A percentile compares a stretch with the other conserved stretches of the same genome.
phyloP scores from a whole-genome alignment of 2,888 invertebrate genomes.

The Stenodema calcarata region DNA sequence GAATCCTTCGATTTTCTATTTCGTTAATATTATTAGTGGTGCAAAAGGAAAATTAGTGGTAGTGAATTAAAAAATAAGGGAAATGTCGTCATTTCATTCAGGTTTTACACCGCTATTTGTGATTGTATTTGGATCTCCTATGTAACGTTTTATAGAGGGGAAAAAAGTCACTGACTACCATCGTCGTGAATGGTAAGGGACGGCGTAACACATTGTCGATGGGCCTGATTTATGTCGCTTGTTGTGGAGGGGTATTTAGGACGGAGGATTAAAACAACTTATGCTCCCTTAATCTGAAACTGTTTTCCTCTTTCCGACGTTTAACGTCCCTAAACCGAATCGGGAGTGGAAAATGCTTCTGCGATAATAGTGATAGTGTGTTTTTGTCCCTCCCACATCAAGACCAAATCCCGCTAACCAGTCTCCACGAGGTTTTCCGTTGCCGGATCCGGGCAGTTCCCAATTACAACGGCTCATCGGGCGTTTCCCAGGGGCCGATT shows the following conservation, averaged over 20 bases:
- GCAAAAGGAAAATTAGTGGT: too few relatives aligned
- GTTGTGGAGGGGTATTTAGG: neutral
- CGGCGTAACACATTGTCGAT: neutral
- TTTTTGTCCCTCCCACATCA: neutral
- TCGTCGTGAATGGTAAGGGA: neutral
- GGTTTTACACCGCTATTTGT: too few relatives aligned
- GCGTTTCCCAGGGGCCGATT: neutral
- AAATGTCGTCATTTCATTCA: too few relatives aligned
- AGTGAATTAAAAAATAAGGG: too few relatives aligned
- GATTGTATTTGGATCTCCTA: neutral
- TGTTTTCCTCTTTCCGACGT: slow-evolving; percentile 5
- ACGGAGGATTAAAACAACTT: slow-evolving; percentile 21
- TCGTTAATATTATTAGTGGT: too few relatives aligned
- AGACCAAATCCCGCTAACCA: neutral
- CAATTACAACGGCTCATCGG: slow-evolving; percentile 9
- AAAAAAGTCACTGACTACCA: neutral
- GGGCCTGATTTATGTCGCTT: slow-evolving; percentile 10
- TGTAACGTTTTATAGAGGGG: neutral
- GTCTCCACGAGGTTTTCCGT: neutral
- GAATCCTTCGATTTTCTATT: too few relatives aligned
- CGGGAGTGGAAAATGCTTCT: neutral
- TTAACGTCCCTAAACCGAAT: neutral
- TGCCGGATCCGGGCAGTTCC: neutral
- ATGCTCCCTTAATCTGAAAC: slow-evolving; percentile 23
- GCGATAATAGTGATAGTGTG: neutral